Conservation (phyloP, 2,113 vertebrate species). For the Rhinolophus sinicus region DNA sequence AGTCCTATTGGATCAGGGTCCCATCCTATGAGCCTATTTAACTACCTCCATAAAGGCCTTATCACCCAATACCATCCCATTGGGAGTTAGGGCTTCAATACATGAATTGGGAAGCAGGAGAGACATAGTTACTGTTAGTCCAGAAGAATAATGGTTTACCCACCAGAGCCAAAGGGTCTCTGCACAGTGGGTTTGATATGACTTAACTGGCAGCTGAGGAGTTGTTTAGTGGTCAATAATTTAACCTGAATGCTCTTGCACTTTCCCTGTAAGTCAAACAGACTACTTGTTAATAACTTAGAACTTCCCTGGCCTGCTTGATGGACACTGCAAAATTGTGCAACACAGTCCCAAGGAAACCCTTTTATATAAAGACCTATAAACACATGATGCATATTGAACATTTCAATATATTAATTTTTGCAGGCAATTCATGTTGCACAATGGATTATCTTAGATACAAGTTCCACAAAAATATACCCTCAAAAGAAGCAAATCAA, state of each 20-base stretch:
- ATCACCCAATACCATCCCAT: not conserved
- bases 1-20: not conserved
- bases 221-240: not conserved
- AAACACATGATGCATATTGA: not conserved
- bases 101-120: not conserved
- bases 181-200: not conserved
- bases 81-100: not conserved
- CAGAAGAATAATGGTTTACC: not conserved
- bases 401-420: constrained; percentile 18
- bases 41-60: not conserved
- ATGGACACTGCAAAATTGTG: not conserved
- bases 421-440: constrained; percentile 13
- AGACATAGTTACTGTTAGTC: not conserved
- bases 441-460: constrained; percentile 7
- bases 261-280: not conserved
- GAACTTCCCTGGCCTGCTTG: not conserved
- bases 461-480: not conserved
- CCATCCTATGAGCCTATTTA: not conserved
- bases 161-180: not conserved
- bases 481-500: constrained; percentile 49
- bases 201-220: not conserved
- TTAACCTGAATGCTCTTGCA: not conserved
- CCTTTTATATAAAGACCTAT: constrained; percentile 1
- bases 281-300: not conserved
- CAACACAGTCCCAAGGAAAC: constrained; percentile 7